Base-by-base conservation (phyloP, 2,888 invertebrate species). In the Exocentrus adspersus region DNA sequence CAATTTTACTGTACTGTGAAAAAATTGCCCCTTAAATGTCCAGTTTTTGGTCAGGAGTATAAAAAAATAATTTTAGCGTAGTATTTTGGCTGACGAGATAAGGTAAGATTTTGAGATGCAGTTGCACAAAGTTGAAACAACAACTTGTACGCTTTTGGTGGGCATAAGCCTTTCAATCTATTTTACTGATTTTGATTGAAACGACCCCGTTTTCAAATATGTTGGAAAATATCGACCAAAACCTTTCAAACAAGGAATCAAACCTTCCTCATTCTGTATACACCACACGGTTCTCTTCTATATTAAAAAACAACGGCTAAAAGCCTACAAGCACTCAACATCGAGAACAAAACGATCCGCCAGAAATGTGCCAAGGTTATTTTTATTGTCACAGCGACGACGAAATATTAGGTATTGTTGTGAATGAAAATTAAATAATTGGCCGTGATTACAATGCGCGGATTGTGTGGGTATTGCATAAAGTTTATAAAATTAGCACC, bases 341-440 rank as follows among this genome's bases (percentile, higher is more conserved):
- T 50, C 60, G 60, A 66, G 69, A 71, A 68, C 67, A 72, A n/a
- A 70, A 67, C 69, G 69, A 69, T 66, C 68, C 51, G 61, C 59
- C 65, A 73, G 74, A 75, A 75, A 75, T 74, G 72, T 73, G 75
- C 73, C 75, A 75, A 75, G 75, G 75, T 68, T 72, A 62, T 61
- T 57, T 70, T 68, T 69, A 69, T 71, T 72, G 69, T 72, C 66
- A 71, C 67, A 69, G 70, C 70, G 64, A 65, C 70, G 64, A 67
- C 73, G 69, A 73, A 72, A 71, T 71, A 70, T 67, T 69, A 68
- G 69, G 69, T 67, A 71, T 71, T 72, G 72, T 71, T 70, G 70
- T 73, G 71, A 72, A 72, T 73, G 70, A 71, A 72, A 67, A 72
- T 70, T 67, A 70, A 71, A 68, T 67, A 67, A 70, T 67, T 66